Percentiles rank a stretch among this genome's conserved stretches.
Evolutionary conservation across 2,113 vertebrate genomes (phyloP).

Genomic region (Apistogramma diplotaenia): DNA sequence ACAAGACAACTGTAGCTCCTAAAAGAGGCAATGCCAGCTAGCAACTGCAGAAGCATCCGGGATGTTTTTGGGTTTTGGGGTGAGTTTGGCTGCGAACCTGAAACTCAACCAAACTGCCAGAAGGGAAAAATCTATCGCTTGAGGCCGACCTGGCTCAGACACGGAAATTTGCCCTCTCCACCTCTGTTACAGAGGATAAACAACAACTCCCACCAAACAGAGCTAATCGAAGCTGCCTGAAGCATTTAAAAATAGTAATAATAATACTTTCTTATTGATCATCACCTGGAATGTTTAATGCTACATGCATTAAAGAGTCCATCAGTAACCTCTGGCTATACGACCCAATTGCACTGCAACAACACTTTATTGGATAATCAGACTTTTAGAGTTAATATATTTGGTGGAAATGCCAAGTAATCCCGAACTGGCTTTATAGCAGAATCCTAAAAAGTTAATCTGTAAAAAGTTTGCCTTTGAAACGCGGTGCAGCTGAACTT

Average conservation of each 20-base stretch:
- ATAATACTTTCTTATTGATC: background rate
- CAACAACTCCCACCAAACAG: background rate
- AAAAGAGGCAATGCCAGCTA: no score
- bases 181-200: background rate
- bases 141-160: background rate
- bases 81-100: background rate
- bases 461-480: background rate
- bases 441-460: background rate
- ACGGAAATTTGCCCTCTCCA: no score
- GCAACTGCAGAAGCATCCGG: no score
- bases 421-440: no score
- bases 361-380: background rate
- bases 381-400: background rate
- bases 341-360: background rate
- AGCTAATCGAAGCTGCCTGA: accelerated
- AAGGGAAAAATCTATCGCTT: background rate
- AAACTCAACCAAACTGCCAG: background rate
- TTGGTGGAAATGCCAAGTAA: background rate
- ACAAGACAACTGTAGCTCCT: no score
- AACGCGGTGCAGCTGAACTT: background rate
- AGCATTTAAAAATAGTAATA: no score
- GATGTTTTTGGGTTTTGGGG: no score
- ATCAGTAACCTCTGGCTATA: background rate
- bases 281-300: background rate
- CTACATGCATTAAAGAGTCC: background rate